Base-by-base conservation (phyloP, 2,797 vertebrate genomes). In the Dendrocincla fuliginosa region DNA sequence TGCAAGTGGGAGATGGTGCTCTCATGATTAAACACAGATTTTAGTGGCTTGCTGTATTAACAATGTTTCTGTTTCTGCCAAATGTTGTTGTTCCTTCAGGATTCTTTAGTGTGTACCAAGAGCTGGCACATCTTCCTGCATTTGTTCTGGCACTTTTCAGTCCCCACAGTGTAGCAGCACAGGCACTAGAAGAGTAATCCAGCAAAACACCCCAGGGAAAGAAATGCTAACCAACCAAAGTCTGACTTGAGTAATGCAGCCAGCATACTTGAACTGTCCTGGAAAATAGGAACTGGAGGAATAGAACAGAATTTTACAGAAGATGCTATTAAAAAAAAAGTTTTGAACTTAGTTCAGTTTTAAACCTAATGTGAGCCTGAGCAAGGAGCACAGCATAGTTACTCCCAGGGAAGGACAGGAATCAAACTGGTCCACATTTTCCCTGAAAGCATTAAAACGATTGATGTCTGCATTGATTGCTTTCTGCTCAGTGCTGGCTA, bases 1-100 rank as follows among this genome's bases (percentile, higher is more conserved):
- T 59, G 33, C 44, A 81, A 94, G 15, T 53, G 39, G 50, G 79
- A 95, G 61, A 65, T 80, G 61, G 44, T 83, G 28, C 76, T 90
- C 16, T 68, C 50, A n/a, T 94, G 89, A 96, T 96, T 96, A 65
- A 94, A 95, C 18, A 69, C 92, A 96, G 87, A 93, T 92, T 95
- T 91, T 69, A 81, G 76, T 65, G 89, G 46, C 20, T 85, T 91
- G 30, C 44, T 83, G 19, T 74, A 74, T 82, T 93, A 94, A 88
- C 65, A 95, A 83, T 71, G 20, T 91, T 88, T 81, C 90, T 46
- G 27, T 91, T 91, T 76, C 89, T 94, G 93, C 87, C 89, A 96
- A 92, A 56, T 44, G 16, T 46, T 92, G 79, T 44, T 89, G 86
- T 67, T 6, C 13, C 79, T 93, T 92, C 3, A 6, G 57, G 76